phyloP scores from a whole-genome alignment of 2,113 vertebrate genomes.

The Abramis brama region DNA sequence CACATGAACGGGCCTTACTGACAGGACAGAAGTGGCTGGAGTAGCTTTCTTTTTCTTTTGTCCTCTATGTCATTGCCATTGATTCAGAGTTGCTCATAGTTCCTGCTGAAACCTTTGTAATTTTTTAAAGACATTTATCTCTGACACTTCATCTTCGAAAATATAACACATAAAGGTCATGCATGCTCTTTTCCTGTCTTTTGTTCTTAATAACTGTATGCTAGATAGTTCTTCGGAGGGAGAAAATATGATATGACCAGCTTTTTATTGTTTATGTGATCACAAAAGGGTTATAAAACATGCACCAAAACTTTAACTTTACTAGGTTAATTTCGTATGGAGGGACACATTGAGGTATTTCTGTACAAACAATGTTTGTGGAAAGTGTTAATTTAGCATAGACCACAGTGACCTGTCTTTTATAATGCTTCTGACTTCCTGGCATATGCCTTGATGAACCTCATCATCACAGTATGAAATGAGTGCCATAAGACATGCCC shows the following conservation, averaged over 20 bases:
- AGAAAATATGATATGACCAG: neutral
- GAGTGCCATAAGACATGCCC: conserved; percentile 14
- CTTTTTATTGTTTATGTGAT: neutral
- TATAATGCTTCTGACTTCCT: neutral
- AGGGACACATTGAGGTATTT: neutral
- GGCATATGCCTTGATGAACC: conserved; percentile 35
- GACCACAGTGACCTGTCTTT: neutral
- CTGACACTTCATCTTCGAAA: neutral
- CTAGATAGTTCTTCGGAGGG: neutral
- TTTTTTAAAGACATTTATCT: neutral
- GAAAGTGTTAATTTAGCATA: conserved; percentile 11
- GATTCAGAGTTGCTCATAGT: neutral
- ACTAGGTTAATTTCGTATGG: neutral
- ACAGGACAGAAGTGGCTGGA: neutral
- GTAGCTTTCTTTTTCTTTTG: neutral
- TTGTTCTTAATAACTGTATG: neutral
- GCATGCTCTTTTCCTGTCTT: neutral
- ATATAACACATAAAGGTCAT: neutral
- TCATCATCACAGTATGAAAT: conserved; percentile 8
- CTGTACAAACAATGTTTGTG: neutral
- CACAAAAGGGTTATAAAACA: neutral
- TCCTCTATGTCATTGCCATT: neutral
- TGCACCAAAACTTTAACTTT: neutral
- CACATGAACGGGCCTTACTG: neutral
- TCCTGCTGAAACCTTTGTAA: neutral